Percentiles rank a stretch among this genome's conserved stretches.
phyloP scores from a whole-genome alignment of 2,797 vertebrate genomes.

The Naso thynnoides region DNA sequence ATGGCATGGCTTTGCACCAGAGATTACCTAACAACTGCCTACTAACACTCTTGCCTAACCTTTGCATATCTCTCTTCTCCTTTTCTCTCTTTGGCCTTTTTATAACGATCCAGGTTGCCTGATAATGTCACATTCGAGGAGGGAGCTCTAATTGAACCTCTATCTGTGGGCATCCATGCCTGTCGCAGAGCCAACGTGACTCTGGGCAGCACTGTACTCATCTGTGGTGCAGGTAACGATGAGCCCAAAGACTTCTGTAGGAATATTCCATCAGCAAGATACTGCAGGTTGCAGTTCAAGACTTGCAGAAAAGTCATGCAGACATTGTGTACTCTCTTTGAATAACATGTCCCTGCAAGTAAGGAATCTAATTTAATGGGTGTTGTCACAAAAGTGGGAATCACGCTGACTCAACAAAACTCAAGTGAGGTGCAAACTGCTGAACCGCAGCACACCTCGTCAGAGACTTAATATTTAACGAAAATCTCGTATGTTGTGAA shows the following conservation, averaged over 20 bases:
- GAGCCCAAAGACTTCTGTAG: background rate
- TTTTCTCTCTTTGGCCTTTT: background rate
- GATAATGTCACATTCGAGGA: conserved; percentile 96
- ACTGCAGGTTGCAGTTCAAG: background rate
- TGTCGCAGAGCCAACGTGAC: conserved; percentile 90
- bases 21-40: conserved; percentile 23
- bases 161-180: conserved; percentile 97
- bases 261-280: background rate
- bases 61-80: background rate
- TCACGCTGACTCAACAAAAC: conserved; percentile 47
- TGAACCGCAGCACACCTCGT: conserved; percentile 24
- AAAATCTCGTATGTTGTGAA: background rate
- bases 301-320: background rate
- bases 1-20: conserved; percentile 12
- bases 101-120: conserved; percentile 86
- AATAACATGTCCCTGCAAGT: conserved; percentile 5
- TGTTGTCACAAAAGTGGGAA: background rate
- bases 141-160: conserved; percentile 95
- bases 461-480: conserved; percentile 53
- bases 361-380: background rate
- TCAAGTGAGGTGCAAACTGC: conserved; percentile 1
- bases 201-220: conserved; percentile 91
- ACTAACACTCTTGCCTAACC: conserved; percentile 32
- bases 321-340: background rate
- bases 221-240: conserved; percentile 93